phyloP scores from a whole-genome alignment of 2,888 invertebrate genomes.

The Brachycybe producta region DNA sequence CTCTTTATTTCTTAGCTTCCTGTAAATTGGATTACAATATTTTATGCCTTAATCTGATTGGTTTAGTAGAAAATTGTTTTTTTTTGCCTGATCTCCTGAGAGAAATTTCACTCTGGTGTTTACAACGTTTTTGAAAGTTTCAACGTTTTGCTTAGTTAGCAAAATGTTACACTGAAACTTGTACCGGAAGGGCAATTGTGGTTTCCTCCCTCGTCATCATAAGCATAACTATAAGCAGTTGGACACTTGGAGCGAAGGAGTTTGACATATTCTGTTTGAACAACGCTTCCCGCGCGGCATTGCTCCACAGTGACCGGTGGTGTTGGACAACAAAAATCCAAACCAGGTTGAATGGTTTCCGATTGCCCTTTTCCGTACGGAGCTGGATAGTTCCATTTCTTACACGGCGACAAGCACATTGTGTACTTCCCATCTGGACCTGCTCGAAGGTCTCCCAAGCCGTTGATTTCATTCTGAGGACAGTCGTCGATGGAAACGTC shows the following conservation, averaged over 20 bases:
- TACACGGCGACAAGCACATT: constrained; percentile 13
- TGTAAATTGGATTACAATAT: too few species aligned
- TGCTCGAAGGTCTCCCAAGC: constrained; percentile 12
- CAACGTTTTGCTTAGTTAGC: too few species aligned
- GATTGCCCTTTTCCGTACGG: constrained; percentile 12
- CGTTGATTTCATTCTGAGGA: constrained; percentile 11
- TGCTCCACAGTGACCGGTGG: constrained; percentile 4
- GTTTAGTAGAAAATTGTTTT: too few species aligned
- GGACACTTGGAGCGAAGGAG: constrained; percentile 3
- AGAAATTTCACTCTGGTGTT: too few species aligned
- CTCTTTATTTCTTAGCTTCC: too few species aligned
- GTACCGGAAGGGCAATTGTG: constrained; percentile 9
- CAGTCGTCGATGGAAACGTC: constrained; percentile 2
- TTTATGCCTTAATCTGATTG: too few species aligned
- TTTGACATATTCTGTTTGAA: constrained; percentile 3
- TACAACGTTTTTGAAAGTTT: too few species aligned
- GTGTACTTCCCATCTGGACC: constrained; percentile 1
- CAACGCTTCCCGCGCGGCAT: constrained; percentile 7
- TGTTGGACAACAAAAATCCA: constrained; percentile 9
- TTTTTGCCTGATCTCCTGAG: too few species aligned
- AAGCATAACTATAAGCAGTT: constrained; percentile 11
- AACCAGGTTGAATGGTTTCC: constrained; percentile 5
- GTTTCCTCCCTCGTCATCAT: constrained; percentile 4
- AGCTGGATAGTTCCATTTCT: constrained; percentile 13
- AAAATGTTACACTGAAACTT: constrained; percentile 5